These are phyloP conservation scores for Cheilinus undulatus DNA, from an alignment of 2,113 vertebrate species.

Conservation along the genomic window DNA sequence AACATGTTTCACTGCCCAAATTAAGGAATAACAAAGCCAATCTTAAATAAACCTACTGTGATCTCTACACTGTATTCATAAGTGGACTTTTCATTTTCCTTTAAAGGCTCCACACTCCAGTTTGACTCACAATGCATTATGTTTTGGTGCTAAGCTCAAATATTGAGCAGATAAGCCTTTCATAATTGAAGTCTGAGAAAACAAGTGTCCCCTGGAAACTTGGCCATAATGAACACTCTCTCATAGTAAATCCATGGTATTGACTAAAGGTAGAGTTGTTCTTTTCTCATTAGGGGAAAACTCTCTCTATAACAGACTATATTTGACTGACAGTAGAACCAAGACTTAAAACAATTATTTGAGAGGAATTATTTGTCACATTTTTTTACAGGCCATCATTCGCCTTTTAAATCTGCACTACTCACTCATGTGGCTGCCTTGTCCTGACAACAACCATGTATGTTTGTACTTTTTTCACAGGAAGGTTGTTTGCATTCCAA, in stretches of 20 bases:
- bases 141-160: not conserved
- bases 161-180: constrained; percentile 31
- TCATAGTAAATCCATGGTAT: not conserved
- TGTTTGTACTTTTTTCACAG: too few relatives aligned
- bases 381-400: not conserved
- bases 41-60: not conserved
- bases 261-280: not conserved
- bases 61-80: not conserved
- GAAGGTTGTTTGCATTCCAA: too few relatives aligned
- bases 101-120: not conserved
- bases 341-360: too few relatives aligned
- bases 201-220: constrained; percentile 6
- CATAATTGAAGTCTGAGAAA: constrained; percentile 9
- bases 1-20: not conserved
- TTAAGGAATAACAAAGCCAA: not conserved
- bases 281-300: constrained; percentile 1
- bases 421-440: too few relatives aligned
- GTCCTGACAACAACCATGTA: too few relatives aligned
- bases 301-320: constrained; percentile 7
- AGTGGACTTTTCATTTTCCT: not conserved
- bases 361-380: not conserved
- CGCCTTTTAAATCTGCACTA: not conserved
- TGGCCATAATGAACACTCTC: constrained; percentile 6
- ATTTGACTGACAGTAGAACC: not conserved
- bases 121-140: not conserved